These are phyloP conservation scores for Borostomias antarcticus DNA, from an alignment of 2,797 vertebrate genomes.

Conservation along the genomic window DNA sequence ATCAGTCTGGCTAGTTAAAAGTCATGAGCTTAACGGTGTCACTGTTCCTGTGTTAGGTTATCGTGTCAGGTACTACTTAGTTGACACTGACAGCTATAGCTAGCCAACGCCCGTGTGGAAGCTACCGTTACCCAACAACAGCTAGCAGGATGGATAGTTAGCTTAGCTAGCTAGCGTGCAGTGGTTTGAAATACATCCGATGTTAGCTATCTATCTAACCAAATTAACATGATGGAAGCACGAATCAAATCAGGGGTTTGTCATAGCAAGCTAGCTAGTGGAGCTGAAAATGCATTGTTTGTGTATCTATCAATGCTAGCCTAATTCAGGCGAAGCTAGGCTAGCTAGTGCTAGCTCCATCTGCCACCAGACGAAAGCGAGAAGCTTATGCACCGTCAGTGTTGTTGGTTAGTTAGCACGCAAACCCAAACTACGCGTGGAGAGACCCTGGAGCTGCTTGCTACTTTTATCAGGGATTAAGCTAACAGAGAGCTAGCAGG, in stretches of 20 bases:
- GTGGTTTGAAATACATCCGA: no score
- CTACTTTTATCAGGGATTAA: no score
- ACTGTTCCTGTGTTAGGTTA: constrained; percentile 6
- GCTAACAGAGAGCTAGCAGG: not conserved
- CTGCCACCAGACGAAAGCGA: not conserved
- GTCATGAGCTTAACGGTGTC: constrained; percentile 41
- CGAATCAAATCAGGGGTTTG: no score
- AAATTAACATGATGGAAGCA: no score
- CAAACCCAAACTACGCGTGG: not conserved
- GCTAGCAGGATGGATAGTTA: not conserved
- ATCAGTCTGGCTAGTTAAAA: constrained; percentile 21
- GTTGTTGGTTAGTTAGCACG: not conserved
- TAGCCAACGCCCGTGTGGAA: no score
- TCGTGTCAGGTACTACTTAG: no score
- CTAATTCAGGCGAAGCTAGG: not conserved
- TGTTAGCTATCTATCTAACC: no score
- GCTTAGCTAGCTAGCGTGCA: not conserved
- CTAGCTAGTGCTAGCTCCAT: no score
- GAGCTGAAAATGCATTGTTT: not conserved
- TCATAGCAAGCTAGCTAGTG: no score
- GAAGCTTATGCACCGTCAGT: not conserved
- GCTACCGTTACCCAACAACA: no score
- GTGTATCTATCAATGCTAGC: not conserved
- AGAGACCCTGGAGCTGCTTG: no score
- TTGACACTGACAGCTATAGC: no score